Conservation (phyloP, 1,140 invertebrate species). For the Triops longicaudatus region DNA sequence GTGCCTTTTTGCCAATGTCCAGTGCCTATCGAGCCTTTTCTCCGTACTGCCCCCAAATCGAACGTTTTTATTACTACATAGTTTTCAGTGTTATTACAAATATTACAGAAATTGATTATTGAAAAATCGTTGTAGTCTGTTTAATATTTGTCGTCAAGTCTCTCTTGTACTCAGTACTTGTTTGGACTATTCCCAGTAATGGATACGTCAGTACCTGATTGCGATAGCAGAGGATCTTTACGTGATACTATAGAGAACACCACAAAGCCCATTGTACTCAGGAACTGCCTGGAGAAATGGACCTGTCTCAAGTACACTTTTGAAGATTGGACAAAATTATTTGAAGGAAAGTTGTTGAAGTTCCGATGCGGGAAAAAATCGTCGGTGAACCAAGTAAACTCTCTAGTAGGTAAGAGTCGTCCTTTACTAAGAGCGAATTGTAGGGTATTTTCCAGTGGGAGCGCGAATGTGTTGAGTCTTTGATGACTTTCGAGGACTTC, state of each 20-base stretch:
- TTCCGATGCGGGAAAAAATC: conserved; percentile 31
- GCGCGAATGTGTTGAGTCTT: conserved; percentile 47
- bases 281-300: conserved; percentile 16
- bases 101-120: neutral
- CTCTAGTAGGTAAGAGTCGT: neutral
- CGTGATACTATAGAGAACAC: neutral
- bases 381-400: conserved; percentile 19
- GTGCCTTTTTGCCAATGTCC: conserved; percentile 9
- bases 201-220: neutral
- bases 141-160: too few relatives aligned
- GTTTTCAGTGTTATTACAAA: neutral
- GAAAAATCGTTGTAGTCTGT: too few relatives aligned
- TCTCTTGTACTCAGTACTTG: too few relatives aligned
- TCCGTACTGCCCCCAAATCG: neutral
- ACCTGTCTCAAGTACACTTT: conserved; percentile 25
- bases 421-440: conserved; percentile 25
- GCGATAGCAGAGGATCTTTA: neutral
- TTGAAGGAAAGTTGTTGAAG: conserved; percentile 30
- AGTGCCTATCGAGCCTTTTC: conserved; percentile 1
- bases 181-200: neutral
- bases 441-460: conserved; percentile 66
- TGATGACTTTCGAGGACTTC: conserved; percentile 55
- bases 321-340: conserved; percentile 33
- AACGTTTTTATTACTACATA: neutral
- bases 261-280: neutral